A percentile compares a stretch with the other conserved stretches of the same genome.
These are phyloP conservation scores for Cacatua alba DNA, from an alignment of 2,113 vertebrate genomes.

Conservation along the genomic window DNA sequence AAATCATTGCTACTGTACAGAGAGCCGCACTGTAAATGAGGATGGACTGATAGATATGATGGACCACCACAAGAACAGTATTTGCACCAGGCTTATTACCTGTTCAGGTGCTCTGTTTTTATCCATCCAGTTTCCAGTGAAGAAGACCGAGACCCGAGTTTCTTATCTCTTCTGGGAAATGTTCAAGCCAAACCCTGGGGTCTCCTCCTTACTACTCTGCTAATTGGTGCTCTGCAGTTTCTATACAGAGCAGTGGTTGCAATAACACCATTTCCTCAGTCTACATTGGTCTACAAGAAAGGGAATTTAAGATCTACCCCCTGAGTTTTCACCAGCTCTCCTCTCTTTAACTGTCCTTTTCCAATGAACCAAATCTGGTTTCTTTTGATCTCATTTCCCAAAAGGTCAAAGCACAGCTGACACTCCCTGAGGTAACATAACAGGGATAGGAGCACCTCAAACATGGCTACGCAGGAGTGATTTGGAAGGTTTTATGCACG, in stretches of 20 bases:
- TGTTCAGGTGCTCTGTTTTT: neutral
- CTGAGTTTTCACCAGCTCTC: neutral
- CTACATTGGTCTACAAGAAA: neutral
- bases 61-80: neutral
- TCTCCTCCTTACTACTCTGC: neutral
- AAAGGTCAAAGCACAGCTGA: neutral
- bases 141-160: neutral
- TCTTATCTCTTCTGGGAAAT: neutral
- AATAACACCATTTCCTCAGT: neutral
- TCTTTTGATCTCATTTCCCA: neutral
- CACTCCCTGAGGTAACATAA: neutral
- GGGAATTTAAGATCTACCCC: neutral
- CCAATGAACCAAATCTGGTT: neutral
- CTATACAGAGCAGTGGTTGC: neutral
- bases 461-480: neutral
- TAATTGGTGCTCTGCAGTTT: neutral
- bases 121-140: neutral
- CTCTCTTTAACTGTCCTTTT: neutral
- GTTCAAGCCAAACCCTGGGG: neutral
- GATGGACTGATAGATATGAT: neutral
- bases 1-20: neutral
- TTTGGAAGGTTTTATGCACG: neutral
- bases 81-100: neutral
- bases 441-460: neutral
- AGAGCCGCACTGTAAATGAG: neutral